Evolutionary conservation across 1,140 invertebrate species (phyloP).

Genomic region (Meloidogyne hapla): DNA sequence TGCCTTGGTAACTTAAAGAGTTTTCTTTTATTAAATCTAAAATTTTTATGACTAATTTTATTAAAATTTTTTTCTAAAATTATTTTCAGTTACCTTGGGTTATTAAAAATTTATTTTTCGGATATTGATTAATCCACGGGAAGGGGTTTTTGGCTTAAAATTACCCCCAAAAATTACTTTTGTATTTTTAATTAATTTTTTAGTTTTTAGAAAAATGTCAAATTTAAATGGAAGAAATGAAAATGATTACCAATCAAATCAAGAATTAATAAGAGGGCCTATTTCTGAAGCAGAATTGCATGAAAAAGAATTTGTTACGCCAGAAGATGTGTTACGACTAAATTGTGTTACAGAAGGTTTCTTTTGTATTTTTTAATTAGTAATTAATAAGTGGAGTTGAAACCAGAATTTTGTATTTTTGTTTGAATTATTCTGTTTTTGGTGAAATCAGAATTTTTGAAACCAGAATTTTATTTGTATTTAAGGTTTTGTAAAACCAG

Average conservation of each 20-base stretch:
- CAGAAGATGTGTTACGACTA: constrained; percentile 60
- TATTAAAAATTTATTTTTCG: too few relatives aligned
- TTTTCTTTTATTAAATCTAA: neutral
- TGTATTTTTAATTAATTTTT: neutral
- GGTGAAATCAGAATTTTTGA: too few relatives aligned
- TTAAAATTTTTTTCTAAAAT: neutral
- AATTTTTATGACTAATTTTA: constrained; percentile 9
- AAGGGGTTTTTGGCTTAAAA: neutral
- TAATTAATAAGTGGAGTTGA: too few relatives aligned
- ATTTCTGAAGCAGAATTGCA: constrained; percentile 56
- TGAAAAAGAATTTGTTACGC: constrained; percentile 51
- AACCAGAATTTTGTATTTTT: too few relatives aligned
- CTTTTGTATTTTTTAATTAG: neutral
- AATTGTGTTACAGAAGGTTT: constrained; percentile 55
- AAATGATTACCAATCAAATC: neutral
- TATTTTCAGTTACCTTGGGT: too few relatives aligned
- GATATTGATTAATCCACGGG: too few relatives aligned
- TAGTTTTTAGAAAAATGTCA: constrained; percentile 10
- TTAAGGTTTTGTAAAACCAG: too few relatives aligned
- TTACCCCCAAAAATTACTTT: neutral
- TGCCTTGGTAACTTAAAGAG: neutral
- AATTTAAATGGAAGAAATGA: constrained; percentile 16
- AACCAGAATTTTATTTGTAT: too few relatives aligned
- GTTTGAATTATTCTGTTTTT: too few relatives aligned
- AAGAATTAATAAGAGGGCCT: constrained; percentile 40